These are phyloP conservation scores for Idaea straminata DNA, from an alignment of 2,888 invertebrate genomes.

Conservation along the genomic window DNA sequence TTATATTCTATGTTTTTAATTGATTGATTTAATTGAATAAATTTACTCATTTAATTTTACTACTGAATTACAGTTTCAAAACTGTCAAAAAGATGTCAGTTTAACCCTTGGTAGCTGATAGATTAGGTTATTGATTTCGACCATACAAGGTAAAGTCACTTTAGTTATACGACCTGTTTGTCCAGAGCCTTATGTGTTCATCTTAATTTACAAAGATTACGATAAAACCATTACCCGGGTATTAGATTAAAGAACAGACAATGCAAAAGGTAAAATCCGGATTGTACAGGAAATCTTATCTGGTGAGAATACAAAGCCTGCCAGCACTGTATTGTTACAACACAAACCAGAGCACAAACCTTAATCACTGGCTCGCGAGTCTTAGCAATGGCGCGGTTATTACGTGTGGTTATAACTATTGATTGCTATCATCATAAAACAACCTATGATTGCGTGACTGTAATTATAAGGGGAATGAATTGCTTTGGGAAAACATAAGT, in stretches of 20 bases:
- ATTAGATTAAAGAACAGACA: slow-evolving; percentile 1
- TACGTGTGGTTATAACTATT: slow-evolving; percentile 31
- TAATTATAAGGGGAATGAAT: too few species aligned
- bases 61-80: too few species aligned
- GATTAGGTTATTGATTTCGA: too few species aligned
- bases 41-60: too few species aligned
- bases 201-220: background rate
- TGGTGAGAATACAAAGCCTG: slow-evolving; percentile 9
- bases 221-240: background rate
- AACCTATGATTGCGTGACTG: background rate
- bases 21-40: too few species aligned
- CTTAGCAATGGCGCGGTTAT: slow-evolving; percentile 34
- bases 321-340: slow-evolving; percentile 28
- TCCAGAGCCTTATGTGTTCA: too few species aligned
- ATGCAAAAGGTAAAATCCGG: background rate
- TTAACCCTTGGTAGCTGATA: too few species aligned
- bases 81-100: too few species aligned
- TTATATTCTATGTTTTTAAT: too few species aligned
- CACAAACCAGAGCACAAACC: slow-evolving; percentile 38
- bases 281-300: slow-evolving; percentile 14
- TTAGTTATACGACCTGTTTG: too few species aligned
- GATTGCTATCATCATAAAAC: background rate
- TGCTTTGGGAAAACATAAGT: too few species aligned
- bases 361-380: slow-evolving; percentile 49
- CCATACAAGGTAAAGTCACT: too few species aligned